A percentile compares a stretch with the other conserved stretches of the same genome.
phyloP scores from a whole-genome alignment of 2,888 invertebrate species.

The Cistogaster globosa region DNA sequence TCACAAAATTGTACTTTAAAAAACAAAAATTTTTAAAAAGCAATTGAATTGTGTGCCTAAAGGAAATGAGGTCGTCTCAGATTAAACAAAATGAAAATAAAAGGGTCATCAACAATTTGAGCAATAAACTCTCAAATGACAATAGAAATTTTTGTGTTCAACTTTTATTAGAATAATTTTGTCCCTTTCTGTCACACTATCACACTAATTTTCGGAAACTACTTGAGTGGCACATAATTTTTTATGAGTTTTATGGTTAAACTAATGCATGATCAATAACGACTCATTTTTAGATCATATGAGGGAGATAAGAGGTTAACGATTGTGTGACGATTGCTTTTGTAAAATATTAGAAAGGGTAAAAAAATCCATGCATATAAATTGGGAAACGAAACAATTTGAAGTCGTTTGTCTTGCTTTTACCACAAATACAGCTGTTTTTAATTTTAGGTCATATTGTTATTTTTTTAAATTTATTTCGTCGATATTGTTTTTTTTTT shows the following conservation, averaged over 20 bases:
- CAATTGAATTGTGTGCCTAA: slow-evolving; percentile 40
- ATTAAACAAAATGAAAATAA: background rate
- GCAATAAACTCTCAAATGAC: slow-evolving; percentile 1
- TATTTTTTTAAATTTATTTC: background rate
- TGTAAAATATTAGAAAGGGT: background rate
- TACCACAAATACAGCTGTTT: slow-evolving; percentile 54
- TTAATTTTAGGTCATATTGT: background rate
- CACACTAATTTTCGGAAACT: background rate
- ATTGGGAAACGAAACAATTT: slow-evolving; percentile 25
- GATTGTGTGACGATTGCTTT: background rate
- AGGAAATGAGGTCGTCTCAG: slow-evolving; percentile 60
- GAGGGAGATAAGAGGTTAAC: slow-evolving; percentile 45
- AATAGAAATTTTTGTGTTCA: background rate
- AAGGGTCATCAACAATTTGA: slow-evolving; percentile 60
- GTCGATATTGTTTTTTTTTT: slow-evolving; percentile 7
- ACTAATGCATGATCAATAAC: slow-evolving; percentile 37
- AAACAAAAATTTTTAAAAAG: slow-evolving; percentile 2
- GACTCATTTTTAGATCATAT: slow-evolving; percentile 10
- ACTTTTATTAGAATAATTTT: background rate
- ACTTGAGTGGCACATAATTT: slow-evolving; percentile 53
- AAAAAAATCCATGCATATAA: slow-evolving; percentile 21
- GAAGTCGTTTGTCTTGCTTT: slow-evolving; percentile 16
- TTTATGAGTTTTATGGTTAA: background rate
- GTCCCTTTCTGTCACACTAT: background rate
- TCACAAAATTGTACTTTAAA: slow-evolving; percentile 38